Evolutionary conservation across 2,113 vertebrate genomes (phyloP), one percentile per base, ranked within the genome.

Genomic region (Sminthopsis crassicaudata): DNA sequence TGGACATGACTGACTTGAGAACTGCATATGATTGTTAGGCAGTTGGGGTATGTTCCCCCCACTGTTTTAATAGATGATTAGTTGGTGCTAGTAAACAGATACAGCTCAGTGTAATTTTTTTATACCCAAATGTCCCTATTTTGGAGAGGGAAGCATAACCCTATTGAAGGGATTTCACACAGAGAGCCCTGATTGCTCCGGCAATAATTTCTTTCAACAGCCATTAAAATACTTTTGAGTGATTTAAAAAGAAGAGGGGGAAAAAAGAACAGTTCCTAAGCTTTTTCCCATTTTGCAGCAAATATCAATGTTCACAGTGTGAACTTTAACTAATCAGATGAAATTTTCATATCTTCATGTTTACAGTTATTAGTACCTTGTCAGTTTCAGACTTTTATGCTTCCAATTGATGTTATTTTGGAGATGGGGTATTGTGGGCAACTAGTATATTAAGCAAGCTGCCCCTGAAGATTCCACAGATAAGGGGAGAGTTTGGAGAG

Each of bases 141-240:
- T 97, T 95, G 94, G 42, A 46, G 54, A 94, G 97, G 95, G 94
- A 95, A 97, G 94, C 97, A 60, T 54, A 57, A 89, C 95, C 93
- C 97, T 94, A 8, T 53, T 96, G 97, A 98, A 98, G 97, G 4
- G 26, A 60, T 96, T 97, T 98, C 98, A 98, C 98, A 98, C 98
- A 98, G 98, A 98, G 98, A 98, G 76, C 95, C 76, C 97, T 98
- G 98, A 98, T 98, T 98, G 97, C 98, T 93, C 42, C 57, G 42
- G 96, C 96, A 98, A 96, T 98, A 97, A 98, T 98, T 98, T 97
- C 96, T 98, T 97, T 97, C 98, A 98, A 98, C 97, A 98, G 93
- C 97, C 96, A 98, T 98, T 98, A 97, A 98, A 97, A 98, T 93
- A 97, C 97, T 98, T 98, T 94, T 94, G 98, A 97, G 96, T 96